Evolutionary conservation across 2,888 invertebrate species (phyloP), one percentile per base, ranked within the genome.

Genomic region (Chloroclysta siterata): DNA sequence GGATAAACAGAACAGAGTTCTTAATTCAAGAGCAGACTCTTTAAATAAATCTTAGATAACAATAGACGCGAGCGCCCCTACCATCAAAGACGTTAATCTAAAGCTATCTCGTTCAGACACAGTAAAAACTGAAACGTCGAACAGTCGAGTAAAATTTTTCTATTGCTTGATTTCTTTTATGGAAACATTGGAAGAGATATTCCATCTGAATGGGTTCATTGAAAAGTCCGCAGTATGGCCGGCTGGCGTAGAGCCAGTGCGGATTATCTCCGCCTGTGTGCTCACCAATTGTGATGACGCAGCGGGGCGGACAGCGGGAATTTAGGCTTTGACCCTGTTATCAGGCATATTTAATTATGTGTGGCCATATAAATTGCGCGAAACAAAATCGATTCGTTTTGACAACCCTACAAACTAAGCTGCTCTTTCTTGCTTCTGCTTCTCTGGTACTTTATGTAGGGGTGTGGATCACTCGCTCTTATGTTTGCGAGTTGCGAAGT

Each of bases 191-290:
- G 84, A 77, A 78, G 87, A 90, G 91, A 92, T 90, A 91, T 91
- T 92, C 91, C 91, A 83, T 89, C 79, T 80, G 87, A 87, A 86
- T 88, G 85, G 79, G 83, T 90, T 87, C 88, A 91, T 92, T 93
- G 92, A 92, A 92, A 91, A 91, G 85, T 89, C 90, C 89, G 91
- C 92, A 92, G 90, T 87, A 87, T 87, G 88, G 84, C 81, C 79
- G 87, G 80, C 83, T 93, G 91, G 91, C 91, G 81, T 61, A 66
- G 78, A 76, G 91, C 92, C 92, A 92, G 88, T 83, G 77, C 76
- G 76, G 88, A 90, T 91, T 90, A 90, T 90, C 89, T 85, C 81
- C 84, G 83, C 82, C 82, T 81, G 82, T 83, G 82, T 81, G 83
- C 85, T 75, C 87, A 83, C 79, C 86, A 79, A 87, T 89, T 89